Base-by-base conservation (phyloP, 2,888 invertebrate genomes). In the Hirtodrosophila confusa region DNA sequence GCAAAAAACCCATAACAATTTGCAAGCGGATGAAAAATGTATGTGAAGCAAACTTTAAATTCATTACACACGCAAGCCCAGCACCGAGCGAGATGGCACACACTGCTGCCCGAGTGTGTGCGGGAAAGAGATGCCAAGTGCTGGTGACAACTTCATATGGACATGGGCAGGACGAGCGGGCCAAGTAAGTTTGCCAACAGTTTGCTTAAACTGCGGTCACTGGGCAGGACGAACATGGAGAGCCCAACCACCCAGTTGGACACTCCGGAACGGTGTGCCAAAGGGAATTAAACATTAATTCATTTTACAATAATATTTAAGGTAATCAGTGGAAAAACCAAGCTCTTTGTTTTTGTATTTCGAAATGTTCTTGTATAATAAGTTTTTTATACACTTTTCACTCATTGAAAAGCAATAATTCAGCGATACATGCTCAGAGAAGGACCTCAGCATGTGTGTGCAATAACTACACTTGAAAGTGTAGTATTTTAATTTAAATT, bases 51-150 rank as follows among this genome's bases (percentile, higher is more conserved):
- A 87, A 87, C 88, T 84, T 87, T 84, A 84, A 84, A 84, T 84
- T 84, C 83, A 84, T 87, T 87, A 82, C 87, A 83, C 83, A 86
- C 83, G 88, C 83, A 87, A 80, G 72, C 74, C 69, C 57, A 57
- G 61, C 58, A 49, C 24, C 11, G 66, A 55, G 60, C 4, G 40
- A 41, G 47, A 50, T 0, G 23, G 60, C 36, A 23, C n/a, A 45
- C 11, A 35, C 17, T 36, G 33, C 44, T 50, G 48, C 6, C 45
- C 8, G 7, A 23, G 17, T 17, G 17, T 17, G 33, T 0, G 10
- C 33, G 60, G 5, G 57, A 58, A 39, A 10, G 49, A 48, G 49
- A 40, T 33, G 47, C 48, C 37, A 61, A 39, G 47, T 35, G 62
- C 61, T 61, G 80, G 78, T 84, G 86, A 82, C 86, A 82, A 77